These are phyloP conservation scores for Vanessa cardui DNA, from an alignment of 2,888 invertebrate genomes.

Conservation along the genomic window DNA sequence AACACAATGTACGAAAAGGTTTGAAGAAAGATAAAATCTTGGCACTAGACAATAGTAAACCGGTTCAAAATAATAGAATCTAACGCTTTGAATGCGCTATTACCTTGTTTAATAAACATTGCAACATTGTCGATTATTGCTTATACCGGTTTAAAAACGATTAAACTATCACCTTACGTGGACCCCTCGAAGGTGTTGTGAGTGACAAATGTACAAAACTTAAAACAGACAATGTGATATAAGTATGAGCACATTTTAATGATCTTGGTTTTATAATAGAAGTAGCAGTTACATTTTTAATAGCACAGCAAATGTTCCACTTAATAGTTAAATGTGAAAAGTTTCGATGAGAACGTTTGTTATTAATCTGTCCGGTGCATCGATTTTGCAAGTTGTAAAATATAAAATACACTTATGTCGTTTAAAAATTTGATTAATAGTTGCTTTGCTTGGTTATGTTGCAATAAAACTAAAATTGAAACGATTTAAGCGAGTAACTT, in stretches of 20 bases:
- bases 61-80: slow-evolving; percentile 39
- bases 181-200: slow-evolving; percentile 46
- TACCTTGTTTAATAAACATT: slow-evolving; percentile 81
- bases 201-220: slow-evolving; percentile 67
- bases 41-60: slow-evolving; percentile 38
- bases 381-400: slow-evolving; percentile 24
- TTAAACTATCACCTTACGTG: slow-evolving; percentile 52
- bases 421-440: slow-evolving; percentile 26
- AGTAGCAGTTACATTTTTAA: slow-evolving; percentile 71
- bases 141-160: slow-evolving; percentile 60
- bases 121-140: slow-evolving; percentile 76
- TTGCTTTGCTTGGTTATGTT: slow-evolving; percentile 21
- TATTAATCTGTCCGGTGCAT: slow-evolving; percentile 62
- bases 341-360: slow-evolving; percentile 66
- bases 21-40: slow-evolving; percentile 39
- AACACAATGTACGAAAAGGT: slow-evolving; percentile 40
- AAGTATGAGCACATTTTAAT: slow-evolving; percentile 76
- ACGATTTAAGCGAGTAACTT: slow-evolving; percentile 22
- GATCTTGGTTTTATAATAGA: slow-evolving; percentile 60
- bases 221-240: slow-evolving; percentile 62
- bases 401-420: slow-evolving; percentile 19
- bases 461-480: slow-evolving; percentile 22
- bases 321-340: slow-evolving; percentile 48
- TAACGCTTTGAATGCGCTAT: slow-evolving; percentile 61
- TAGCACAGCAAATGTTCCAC: slow-evolving; percentile 64